A percentile compares a stretch with the other conserved stretches of the same genome.
These are phyloP conservation scores for Coelopa frigida DNA, from an alignment of 1,140 invertebrate species.

Conservation along the genomic window DNA sequence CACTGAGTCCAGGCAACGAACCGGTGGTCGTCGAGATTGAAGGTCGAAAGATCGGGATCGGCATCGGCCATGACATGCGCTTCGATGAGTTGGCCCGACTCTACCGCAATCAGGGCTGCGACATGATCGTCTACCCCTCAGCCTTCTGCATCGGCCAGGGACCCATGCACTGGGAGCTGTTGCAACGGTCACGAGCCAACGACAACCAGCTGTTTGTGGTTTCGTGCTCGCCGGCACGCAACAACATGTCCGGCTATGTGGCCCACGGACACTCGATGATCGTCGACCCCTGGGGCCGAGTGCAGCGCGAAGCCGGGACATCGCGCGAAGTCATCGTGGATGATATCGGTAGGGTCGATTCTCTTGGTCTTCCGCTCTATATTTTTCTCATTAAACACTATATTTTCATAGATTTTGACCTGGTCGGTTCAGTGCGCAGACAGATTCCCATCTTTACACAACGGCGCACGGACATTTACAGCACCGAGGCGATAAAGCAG, in stretches of 20 bases:
- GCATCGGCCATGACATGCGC: conserved; percentile 90
- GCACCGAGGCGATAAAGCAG: conserved; percentile 27
- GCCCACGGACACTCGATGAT: conserved; percentile 84
- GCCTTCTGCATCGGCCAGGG: conserved; percentile 97
- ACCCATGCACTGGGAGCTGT: conserved; percentile 85
- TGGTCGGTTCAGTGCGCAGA: conserved; percentile 65
- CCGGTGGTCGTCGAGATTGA: conserved; percentile 68
- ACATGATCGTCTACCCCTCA: conserved; percentile 78
- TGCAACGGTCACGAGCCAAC: conserved; percentile 69
- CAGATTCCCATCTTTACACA: conserved; percentile 76
- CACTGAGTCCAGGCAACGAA: conserved; percentile 64
- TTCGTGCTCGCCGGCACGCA: conserved; percentile 68
- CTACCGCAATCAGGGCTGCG: conserved; percentile 68
- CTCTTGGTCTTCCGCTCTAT: no score
- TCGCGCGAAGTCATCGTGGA: conserved; percentile 64
- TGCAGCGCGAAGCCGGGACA: conserved; percentile 63
- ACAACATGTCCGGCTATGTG: conserved; percentile 63
- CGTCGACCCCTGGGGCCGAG: conserved; percentile 80
- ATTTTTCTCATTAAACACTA: no score
- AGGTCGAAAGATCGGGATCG: conserved; percentile 72
- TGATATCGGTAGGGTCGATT: conserved; percentile 56
- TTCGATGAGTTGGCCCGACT: conserved; percentile 83
- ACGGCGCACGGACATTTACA: conserved; percentile 73
- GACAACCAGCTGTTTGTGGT: conserved; percentile 81
- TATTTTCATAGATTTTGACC: conserved; percentile 57